Percentiles rank a stretch among this genome's conserved stretches.
Conservation (phyloP, 2,888 invertebrate genomes). For the Pterostichus madidus region DNA sequence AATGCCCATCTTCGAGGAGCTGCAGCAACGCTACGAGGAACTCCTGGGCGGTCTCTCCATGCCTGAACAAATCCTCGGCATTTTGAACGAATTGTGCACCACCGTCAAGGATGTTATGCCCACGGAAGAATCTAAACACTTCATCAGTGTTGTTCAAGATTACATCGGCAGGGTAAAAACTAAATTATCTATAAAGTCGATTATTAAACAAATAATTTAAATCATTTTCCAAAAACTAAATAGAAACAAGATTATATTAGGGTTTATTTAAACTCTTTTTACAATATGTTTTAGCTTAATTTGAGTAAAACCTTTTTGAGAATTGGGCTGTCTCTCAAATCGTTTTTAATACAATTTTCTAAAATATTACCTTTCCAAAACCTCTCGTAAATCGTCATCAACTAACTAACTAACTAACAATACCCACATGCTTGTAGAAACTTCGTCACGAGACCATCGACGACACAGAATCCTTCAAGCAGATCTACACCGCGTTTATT, state of each 20-base stretch:
- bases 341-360: no score
- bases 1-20: conserved; percentile 78
- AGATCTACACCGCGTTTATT: conserved; percentile 80
- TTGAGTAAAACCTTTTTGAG: no score
- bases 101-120: conserved; percentile 81
- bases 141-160: conserved; percentile 80
- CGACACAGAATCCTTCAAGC: conserved; percentile 82
- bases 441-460: conserved; percentile 81
- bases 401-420: no score
- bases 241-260: no score
- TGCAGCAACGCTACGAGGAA: conserved; percentile 77
- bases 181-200: no score
- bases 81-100: conserved; percentile 80
- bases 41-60: conserved; percentile 75
- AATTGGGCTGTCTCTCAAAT: no score
- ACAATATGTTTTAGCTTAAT: no score
- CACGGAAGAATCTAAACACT: conserved; percentile 82
- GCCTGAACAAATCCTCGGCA: conserved; percentile 79
- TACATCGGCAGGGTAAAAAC: conserved; percentile 80
- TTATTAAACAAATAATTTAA: no score
- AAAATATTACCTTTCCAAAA: no score
- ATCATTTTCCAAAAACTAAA: no score
- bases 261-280: no score
- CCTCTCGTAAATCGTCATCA: no score
- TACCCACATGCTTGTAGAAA: conserved; percentile 79